A percentile compares a stretch with the other conserved stretches of the same genome.
Conservation (phyloP, 2,888 invertebrate species). For the Deroplatys truncata region DNA sequence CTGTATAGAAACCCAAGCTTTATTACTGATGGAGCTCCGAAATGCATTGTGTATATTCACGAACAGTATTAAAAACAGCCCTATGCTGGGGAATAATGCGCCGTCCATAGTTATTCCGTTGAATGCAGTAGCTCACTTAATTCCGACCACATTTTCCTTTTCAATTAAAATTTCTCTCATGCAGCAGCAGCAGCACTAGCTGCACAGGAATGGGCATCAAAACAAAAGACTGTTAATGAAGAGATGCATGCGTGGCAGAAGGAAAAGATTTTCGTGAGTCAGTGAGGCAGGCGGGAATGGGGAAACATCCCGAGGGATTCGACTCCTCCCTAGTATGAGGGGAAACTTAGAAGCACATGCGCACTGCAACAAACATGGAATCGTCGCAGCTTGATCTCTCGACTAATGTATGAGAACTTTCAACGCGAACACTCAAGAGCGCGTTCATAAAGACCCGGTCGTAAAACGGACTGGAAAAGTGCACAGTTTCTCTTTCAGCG, state of each 20-base stretch:
- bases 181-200: not conserved
- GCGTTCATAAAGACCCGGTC: not conserved
- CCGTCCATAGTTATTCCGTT: not conserved
- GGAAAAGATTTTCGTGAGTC: conserved; percentile 11
- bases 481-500: not conserved
- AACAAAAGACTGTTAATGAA: not conserved
- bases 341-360: not conserved
- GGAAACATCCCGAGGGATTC: conserved; percentile 20
- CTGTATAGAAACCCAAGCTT: not conserved
- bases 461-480: not conserved
- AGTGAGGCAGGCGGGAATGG: conserved; percentile 15
- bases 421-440: not conserved
- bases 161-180: not conserved
- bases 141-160: not conserved
- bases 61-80: not conserved
- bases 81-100: not conserved
- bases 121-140: not conserved
- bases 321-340: conserved; percentile 8
- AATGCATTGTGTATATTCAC: not conserved
- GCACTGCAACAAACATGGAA: not conserved
- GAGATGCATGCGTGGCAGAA: not conserved
- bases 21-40: not conserved
- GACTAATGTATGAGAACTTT: not conserved
- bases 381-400: not conserved
- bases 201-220: not conserved